Base-by-base conservation (phyloP, 2,888 invertebrate genomes). In the Phengaris arion region DNA sequence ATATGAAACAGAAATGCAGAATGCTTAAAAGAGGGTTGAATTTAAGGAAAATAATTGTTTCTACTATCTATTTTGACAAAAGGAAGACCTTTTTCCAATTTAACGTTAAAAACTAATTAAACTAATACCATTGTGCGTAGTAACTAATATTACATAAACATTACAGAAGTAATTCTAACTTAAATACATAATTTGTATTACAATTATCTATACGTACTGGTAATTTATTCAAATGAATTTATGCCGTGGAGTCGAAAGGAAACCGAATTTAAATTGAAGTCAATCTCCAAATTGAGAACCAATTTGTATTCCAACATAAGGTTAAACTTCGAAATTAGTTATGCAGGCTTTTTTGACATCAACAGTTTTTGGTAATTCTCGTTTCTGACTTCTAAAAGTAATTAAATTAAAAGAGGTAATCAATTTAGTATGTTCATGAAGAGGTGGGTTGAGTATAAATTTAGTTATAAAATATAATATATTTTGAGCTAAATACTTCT, bases 251-350 rank as follows among this genome's bases (percentile, higher is more conserved):
- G 64, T 64, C 35, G 64, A 64, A 64, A 64, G 64, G 35, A 45
- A 64, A 64, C 64, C 64, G 64, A 64, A 64, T 64, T 64, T 64
- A 64, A 64, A 64, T 64, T 64, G 35, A 64, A 64, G 64, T 64
- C 35, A 64, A 64, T 64, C 35, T 64, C 64, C 64, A 45, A 64
- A 64, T 64, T 35, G 64, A 64, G 64, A 64, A 64, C 64, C 64
- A 64, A 64, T 64, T 64, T 45, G 64, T 64, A 64, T 64, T 64
- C 64, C 64, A 64, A 64, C 64, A 64, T 64, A 35, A 64, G 64
- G 35, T 45, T 64, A 64, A 64, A 64, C 64, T 64, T 64, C 35
- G 64, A 45, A 64, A 64, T 64, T 64, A 64, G 64, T 64, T 64
- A 45, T 64, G 13, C 64, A 64, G 64, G 64, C 64, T 64, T 64